Evolutionary conservation across 2,113 vertebrate genomes (phyloP).

Genomic region (Mesoclemmys tuberculata): DNA sequence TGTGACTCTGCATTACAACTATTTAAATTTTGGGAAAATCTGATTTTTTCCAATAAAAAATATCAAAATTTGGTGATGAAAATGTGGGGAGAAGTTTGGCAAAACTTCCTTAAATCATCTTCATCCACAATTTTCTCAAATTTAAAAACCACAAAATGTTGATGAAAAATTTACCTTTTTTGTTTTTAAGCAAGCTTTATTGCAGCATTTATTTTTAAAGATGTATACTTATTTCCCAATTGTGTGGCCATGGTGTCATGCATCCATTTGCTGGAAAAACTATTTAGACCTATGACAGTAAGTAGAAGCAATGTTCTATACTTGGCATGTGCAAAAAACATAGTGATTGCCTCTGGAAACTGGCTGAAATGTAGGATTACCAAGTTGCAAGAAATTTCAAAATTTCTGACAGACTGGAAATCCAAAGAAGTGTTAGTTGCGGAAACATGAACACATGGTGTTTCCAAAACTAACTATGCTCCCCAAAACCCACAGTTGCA

Average conservation of each 20-base stretch:
- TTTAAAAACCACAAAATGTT: neutral
- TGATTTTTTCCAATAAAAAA: neutral
- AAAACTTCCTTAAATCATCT: neutral
- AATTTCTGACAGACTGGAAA: too few species aligned
- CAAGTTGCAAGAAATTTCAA: too few species aligned
- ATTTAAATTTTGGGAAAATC: neutral
- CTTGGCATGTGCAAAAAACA: neutral
- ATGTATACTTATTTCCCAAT: too few species aligned
- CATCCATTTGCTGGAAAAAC: neutral
- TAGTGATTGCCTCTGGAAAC: neutral
- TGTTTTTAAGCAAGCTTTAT: too few species aligned
- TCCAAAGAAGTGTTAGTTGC: too few species aligned
- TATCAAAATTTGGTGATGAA: neutral
- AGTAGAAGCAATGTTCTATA: neutral
- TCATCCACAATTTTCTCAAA: neutral
- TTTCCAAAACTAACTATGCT: too few species aligned
- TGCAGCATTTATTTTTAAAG: too few species aligned
- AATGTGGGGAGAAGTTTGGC: neutral
- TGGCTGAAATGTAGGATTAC: neutral
- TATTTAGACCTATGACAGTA: neutral
- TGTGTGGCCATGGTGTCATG: too few species aligned
- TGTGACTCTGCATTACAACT: neutral
- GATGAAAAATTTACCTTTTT: neutral
- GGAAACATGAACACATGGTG: too few species aligned
- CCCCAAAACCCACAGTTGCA: too few species aligned